Evolutionary conservation across 1,140 invertebrate genomes (phyloP), one percentile per base, ranked within the genome.

Genomic region (Gonioctena quinquepunctata): DNA sequence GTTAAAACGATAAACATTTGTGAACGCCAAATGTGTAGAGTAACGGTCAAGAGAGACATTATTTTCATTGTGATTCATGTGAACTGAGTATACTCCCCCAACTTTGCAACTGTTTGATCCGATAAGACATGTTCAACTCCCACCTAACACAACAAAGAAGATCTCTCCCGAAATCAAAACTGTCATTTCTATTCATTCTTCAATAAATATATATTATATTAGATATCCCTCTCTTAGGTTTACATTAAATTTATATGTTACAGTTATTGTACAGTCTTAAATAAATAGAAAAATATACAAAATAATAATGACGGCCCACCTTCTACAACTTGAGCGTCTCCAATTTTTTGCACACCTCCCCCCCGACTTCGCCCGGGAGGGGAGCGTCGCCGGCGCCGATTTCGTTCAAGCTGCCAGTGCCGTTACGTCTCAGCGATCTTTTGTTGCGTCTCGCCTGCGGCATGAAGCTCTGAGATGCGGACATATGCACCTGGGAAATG

Each of bases 361-460:
- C 63, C 26, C 69, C 68, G n/a, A 77, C 73, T 27, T 75, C 63
- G 26, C 65, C 64, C 18, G 77, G 70, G 5, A 80, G 67, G 0
- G 80, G 80, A 33, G 79, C 80, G 63, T 81, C 80, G 8, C 80
- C 80, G 18, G 80, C 80, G 7, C 80, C 80, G 21, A 81, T 81
- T 49, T 81, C 80, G 66, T 71, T 77, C n/a, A 75, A 21, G 26
- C 50, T 26, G 28, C 57, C 28, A 48, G 49, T 11, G 33, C 16
- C 22, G 28, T 65, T 19, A 11, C 59, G 64, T 28, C 63, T 54
- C 61, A 65, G 42, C 13, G 70, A 66, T 2, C 70, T 42, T 19
- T 60, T 73, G 48, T 28, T 70, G 60, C 18, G 60, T 33, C 50
- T 26, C 22, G 42, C 28, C 11, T 52, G 54, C 7, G 49, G 69